These are phyloP conservation scores for Sialia sialis DNA, from an alignment of 2,113 vertebrate species.

Conservation along the genomic window DNA sequence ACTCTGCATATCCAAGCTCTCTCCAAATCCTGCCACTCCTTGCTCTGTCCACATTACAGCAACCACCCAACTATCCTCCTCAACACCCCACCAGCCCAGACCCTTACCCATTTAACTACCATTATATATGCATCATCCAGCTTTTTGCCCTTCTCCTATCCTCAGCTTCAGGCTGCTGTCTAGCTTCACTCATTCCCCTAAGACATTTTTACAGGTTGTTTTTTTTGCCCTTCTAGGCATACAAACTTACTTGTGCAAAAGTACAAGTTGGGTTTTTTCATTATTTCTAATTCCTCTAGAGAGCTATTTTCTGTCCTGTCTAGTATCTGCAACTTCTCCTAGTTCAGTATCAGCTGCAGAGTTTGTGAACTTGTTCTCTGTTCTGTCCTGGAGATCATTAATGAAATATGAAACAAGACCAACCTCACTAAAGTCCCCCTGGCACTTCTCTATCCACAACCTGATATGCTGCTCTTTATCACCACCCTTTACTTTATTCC, in stretches of 20 bases:
- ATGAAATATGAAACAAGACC: constrained; percentile 52
- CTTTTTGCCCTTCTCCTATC: background rate
- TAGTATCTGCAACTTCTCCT: background rate
- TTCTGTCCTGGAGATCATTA: constrained; percentile 20
- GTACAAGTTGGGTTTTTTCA: background rate
- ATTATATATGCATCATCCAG: background rate
- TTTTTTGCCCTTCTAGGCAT: background rate
- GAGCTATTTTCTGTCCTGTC: background rate
- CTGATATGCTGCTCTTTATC: constrained; percentile 44
- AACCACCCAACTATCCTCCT: background rate
- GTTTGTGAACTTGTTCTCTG: constrained; percentile 5
- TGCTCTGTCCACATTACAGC: background rate
- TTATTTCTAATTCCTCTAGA: background rate
- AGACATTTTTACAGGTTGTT: background rate
- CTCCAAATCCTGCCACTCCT: background rate
- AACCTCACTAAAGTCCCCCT: constrained; percentile 3
- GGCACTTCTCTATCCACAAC: background rate
- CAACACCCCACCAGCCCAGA: background rate
- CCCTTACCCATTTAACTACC: background rate
- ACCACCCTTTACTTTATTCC: constrained; percentile 21
- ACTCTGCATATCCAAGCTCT: background rate
- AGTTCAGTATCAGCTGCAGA: background rate
- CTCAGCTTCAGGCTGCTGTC: background rate
- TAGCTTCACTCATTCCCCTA: background rate
- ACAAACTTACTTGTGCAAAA: background rate